Percentiles rank a stretch among this genome's conserved stretches.
Conservation (phyloP, 2,797 vertebrate genomes). For the Poeciliopsis paucimaculata region DNA sequence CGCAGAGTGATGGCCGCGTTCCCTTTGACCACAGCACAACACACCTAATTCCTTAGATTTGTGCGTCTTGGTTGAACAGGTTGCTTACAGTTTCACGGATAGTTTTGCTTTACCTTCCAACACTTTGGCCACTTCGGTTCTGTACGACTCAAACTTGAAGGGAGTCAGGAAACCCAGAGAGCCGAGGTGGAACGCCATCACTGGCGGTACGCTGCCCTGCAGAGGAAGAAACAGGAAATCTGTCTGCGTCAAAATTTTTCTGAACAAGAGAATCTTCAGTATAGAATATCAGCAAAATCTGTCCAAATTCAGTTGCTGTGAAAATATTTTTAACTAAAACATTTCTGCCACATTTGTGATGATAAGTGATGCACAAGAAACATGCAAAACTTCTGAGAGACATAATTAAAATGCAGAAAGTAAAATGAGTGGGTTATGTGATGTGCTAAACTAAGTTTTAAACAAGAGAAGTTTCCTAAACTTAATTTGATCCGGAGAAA, state of each 20-base stretch:
- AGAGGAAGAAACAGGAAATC: background rate
- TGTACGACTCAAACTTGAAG: conserved; percentile 86
- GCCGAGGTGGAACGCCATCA: conserved; percentile 86
- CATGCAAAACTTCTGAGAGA: background rate
- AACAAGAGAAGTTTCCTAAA: background rate
- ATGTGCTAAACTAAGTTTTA: background rate
- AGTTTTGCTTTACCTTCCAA: conserved; percentile 77
- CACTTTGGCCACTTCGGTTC: conserved; percentile 84
- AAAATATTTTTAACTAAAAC: conserved; percentile 1
- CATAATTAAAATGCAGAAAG: background rate
- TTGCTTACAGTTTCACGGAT: background rate
- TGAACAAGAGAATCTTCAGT: background rate
- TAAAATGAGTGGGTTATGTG: background rate
- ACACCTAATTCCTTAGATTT: background rate
- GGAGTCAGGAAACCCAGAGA: conserved; percentile 85
- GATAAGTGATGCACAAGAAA: background rate
- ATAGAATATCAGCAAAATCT: no score
- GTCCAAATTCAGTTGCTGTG: background rate
- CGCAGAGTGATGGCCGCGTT: conserved; percentile 85
- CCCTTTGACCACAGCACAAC: conserved; percentile 60
- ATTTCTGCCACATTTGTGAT: background rate
- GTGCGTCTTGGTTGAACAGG: no score
- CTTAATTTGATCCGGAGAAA: background rate
- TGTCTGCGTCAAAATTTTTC: background rate
- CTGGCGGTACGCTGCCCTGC: conserved; percentile 84